Base-by-base conservation (phyloP, 2,113 vertebrate genomes). In the Clarias gariepinus region DNA sequence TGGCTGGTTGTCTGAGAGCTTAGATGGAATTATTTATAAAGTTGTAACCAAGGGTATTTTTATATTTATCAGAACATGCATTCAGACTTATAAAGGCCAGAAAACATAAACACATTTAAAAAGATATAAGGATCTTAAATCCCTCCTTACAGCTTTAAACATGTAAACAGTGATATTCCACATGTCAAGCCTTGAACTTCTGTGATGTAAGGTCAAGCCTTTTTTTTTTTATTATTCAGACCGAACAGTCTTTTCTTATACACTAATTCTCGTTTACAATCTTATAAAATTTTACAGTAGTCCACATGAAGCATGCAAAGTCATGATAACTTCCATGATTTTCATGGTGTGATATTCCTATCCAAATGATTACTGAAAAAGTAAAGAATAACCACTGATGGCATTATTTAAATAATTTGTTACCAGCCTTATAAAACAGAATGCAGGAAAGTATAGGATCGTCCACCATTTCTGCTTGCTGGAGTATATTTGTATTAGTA, bases 1-100 rank as follows among this genome's bases (percentile, higher is more conserved):
- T 91, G 84, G 85, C 8, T 68, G 71, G 21, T n/a, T 91, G 89
- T 90, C 78, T 63, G n/a, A 11, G 7, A 52, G 30, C 33, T 57
- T 41, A 15, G 28, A 88, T 69, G 16, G 15, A 19, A 71, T 71
- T 33, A 73, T 41, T 21, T 73, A 33, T 33, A 66, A 18, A 21
- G 58, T 12, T 85, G 18, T 16, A 77, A 77, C 7, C n/a, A 18
- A 15, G 47, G 30, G 25, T 58, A 41, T 41, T 30, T 11, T 78
- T 36, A 19, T 55, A 18, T 36, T 71, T 4, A 74, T 23, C 69
- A 74, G 71, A 74, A 9, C 36, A 23, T 47, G 9, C 8, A 41
- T 41, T 36, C 8, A 73, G 18, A 41, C 19, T 41, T 18, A 73
- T 3, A 41, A 23, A 36, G 16, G 16, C 47, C 33, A 74, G 1